Evolutionary conservation across 2,797 vertebrate species (phyloP), one percentile per base, ranked within the genome.

Genomic region (Meda fulgida): DNA sequence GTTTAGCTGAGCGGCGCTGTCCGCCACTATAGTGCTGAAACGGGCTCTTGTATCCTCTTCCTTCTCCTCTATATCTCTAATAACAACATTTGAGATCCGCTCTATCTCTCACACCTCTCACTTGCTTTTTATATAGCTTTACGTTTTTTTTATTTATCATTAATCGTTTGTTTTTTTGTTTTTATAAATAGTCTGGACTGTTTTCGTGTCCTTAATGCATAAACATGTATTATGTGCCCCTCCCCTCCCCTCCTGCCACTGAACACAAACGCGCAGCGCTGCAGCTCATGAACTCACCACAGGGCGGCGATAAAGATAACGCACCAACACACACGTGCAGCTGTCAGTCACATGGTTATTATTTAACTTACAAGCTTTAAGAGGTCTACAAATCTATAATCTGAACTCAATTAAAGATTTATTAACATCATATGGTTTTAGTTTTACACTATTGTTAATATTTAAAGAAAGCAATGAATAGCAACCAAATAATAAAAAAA

Each of bases 1-100:
- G 63, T 1, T 90, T 86, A 83, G 90, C 94, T 92, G 92, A 92
- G 92, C 93, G 94, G 93, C 95, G 95, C 95, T 96, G 94, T 96
- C 93, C 95, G 87, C 87, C n/a, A 3, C 0, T 0, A 66, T 93
- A 92, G 95, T 96, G 93, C 95, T 96, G 95, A 95, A 96, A 92
- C 0, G 36, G 80, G 66, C 85, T 89, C 85, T n/a, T 21, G 6
- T 21, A 31, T 0, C 81, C 40, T 63, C 7, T 63, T 88, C 9
- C 71, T 90, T 88, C 89, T 13, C 73, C 2, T 4, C 14, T 13
- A 86, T 66, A 71, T 72, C 60, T 90, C 85, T 91, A 4, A 18
- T 21, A 34, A 11, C 16, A 80, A 29, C 38, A 40, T 43, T 7
- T 26, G 18, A 90, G 91, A 90, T 90, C 34, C 31, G 10, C n/a